Conservation (phyloP, 2,888 invertebrate species). For the Sialis lutaria region DNA sequence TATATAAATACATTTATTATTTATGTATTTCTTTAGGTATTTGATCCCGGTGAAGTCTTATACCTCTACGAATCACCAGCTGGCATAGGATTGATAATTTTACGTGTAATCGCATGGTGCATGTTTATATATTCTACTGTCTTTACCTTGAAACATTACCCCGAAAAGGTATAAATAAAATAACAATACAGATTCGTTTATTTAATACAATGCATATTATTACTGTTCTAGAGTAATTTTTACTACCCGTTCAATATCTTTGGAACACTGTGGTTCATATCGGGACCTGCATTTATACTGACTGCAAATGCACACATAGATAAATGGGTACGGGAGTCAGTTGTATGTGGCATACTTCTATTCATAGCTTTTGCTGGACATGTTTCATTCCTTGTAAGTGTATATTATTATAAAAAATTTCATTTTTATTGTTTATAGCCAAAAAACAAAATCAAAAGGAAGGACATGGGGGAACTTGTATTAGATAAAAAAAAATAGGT, state of each 20-base stretch:
- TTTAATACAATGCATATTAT: too few species aligned
- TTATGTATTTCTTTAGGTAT: slow-evolving; percentile 35
- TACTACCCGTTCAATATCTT: slow-evolving; percentile 70
- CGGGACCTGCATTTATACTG: slow-evolving; percentile 62
- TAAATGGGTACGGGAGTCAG: slow-evolving; percentile 61
- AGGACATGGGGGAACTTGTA: too few species aligned
- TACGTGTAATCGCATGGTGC: slow-evolving; percentile 65
- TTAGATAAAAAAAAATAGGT: too few species aligned
- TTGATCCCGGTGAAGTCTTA: slow-evolving; percentile 80
- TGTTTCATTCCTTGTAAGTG: slow-evolving; percentile 41
- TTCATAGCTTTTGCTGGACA: slow-evolving; percentile 44
- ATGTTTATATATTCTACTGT: slow-evolving; percentile 52
- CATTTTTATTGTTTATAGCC: too few species aligned
- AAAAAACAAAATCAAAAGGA: too few species aligned
- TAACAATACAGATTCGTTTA: too few species aligned
- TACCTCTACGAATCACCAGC: slow-evolving; percentile 84
- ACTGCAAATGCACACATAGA: slow-evolving; percentile 65
- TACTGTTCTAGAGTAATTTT: slow-evolving; percentile 40
- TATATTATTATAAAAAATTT: neutral
- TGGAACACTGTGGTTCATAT: slow-evolving; percentile 74
- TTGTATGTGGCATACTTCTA: slow-evolving; percentile 45
- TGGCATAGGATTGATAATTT: slow-evolving; percentile 62
- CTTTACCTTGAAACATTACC: slow-evolving; percentile 68
- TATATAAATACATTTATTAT: neutral
- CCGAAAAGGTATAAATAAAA: slow-evolving; percentile 44